Evolutionary conservation across 1,140 invertebrate species (phyloP).

Genomic region (Vanessa tameamea): DNA sequence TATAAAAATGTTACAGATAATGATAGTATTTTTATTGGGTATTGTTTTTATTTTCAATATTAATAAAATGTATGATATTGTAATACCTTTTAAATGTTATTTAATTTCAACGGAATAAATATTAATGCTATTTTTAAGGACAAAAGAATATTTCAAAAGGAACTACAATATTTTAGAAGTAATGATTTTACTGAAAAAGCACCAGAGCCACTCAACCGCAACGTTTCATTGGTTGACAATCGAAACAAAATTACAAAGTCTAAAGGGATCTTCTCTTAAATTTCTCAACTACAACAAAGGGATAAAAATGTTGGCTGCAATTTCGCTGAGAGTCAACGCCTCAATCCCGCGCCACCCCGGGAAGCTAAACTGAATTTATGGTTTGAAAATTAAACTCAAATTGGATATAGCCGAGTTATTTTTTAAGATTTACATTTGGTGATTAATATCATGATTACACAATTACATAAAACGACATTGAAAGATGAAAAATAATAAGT

Average conservation of each 20-base stretch:
- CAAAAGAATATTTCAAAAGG: conserved; percentile 1
- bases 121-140: not conserved
- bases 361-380: conserved; percentile 78
- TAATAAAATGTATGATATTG: not conserved
- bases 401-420: conserved; percentile 73
- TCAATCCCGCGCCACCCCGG: conserved; percentile 66
- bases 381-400: conserved; percentile 79
- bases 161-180: conserved; percentile 21
- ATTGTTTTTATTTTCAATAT: no score
- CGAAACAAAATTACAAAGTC: conserved; percentile 69
- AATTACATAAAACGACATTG: conserved; percentile 43
- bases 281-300: conserved; percentile 70
- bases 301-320: conserved; percentile 75
- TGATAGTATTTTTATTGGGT: no score
- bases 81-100: no score
- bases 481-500: not conserved
- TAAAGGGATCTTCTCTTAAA: conserved; percentile 64
- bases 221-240: conserved; percentile 58
- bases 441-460: conserved; percentile 49
- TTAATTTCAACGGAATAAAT: not conserved
- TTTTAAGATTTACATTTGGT: conserved; percentile 58
- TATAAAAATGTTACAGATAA: not conserved
- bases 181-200: conserved; percentile 20
- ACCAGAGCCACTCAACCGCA: conserved; percentile 29
- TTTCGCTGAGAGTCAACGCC: conserved; percentile 64